phyloP scores from a whole-genome alignment of 2,888 invertebrate genomes.

The Dexiosoma caninum region DNA sequence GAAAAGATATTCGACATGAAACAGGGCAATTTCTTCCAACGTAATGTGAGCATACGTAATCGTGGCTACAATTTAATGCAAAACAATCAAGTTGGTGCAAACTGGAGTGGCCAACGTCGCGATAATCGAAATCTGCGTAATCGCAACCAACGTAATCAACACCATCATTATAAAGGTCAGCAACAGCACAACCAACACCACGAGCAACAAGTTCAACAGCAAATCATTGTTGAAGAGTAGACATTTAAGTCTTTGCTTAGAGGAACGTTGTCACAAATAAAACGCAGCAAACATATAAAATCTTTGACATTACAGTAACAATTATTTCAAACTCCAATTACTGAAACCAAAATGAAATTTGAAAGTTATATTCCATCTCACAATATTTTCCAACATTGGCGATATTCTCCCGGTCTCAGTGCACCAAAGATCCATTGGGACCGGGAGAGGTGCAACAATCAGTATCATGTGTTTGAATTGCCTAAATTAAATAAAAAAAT shows the following conservation, averaged over 20 bases:
- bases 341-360: conserved; percentile 17
- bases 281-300: no score
- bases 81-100: conserved; percentile 76
- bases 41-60: conserved; percentile 81
- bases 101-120: conserved; percentile 77
- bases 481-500: background rate
- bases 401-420: conserved; percentile 57
- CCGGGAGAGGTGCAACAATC: conserved; percentile 42
- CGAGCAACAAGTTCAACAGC: conserved; percentile 63
- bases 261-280: conserved; percentile 1
- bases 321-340: background rate
- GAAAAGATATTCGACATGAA: conserved; percentile 97
- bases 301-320: background rate
- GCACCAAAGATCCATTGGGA: conserved; percentile 26
- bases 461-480: background rate
- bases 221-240: conserved; percentile 66
- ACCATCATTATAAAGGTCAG: conserved; percentile 73
- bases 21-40: conserved; percentile 92
- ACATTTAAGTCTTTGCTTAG: background rate
- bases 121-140: conserved; percentile 76
- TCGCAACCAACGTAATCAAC: conserved; percentile 75
- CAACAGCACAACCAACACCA: conserved; percentile 62
- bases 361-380: background rate
- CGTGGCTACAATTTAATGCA: conserved; percentile 77
- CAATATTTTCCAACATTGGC: conserved; percentile 13